These are phyloP conservation scores for Ariolimax columbianus DNA, from an alignment of 2,888 invertebrate species.

Conservation along the genomic window DNA sequence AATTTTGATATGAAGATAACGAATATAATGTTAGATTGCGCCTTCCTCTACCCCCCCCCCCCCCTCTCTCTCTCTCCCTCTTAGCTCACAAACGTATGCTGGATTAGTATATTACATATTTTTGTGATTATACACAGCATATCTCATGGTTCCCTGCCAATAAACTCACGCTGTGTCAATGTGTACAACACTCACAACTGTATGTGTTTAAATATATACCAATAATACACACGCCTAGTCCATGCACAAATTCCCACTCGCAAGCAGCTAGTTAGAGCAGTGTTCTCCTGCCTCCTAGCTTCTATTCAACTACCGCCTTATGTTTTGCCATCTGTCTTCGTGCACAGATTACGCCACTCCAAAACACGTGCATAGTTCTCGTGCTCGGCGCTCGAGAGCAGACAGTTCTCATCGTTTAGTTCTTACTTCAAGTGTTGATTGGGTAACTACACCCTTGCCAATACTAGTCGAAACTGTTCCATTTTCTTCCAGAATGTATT, in stretches of 20 bases:
- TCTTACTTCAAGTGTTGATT: neutral
- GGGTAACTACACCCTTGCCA: neutral
- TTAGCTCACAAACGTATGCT: too few relatives aligned
- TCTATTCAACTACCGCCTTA: neutral
- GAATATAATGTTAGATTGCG: too few relatives aligned
- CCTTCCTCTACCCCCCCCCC: too few relatives aligned
- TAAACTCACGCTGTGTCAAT: neutral
- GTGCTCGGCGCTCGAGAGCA: neutral
- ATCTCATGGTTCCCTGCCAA: neutral
- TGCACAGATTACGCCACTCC: neutral
- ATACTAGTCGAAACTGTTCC: neutral
- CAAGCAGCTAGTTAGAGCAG: neutral
- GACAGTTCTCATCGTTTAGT: neutral
- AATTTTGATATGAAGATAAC: too few relatives aligned
- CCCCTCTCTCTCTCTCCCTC: too few relatives aligned
- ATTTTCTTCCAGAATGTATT: neutral
- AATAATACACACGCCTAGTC: neutral
- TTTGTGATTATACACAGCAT: neutral
- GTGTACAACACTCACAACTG: neutral
- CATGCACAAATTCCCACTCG: neutral
- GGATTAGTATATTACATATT: too few relatives aligned
- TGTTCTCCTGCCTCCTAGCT: neutral
- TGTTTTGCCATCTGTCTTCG: slow-evolving; percentile 13
- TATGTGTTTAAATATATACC: neutral
- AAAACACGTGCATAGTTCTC: neutral